Evolutionary conservation across 2,888 invertebrate genomes (phyloP).

Genomic region (Pseudoips prasinana): DNA sequence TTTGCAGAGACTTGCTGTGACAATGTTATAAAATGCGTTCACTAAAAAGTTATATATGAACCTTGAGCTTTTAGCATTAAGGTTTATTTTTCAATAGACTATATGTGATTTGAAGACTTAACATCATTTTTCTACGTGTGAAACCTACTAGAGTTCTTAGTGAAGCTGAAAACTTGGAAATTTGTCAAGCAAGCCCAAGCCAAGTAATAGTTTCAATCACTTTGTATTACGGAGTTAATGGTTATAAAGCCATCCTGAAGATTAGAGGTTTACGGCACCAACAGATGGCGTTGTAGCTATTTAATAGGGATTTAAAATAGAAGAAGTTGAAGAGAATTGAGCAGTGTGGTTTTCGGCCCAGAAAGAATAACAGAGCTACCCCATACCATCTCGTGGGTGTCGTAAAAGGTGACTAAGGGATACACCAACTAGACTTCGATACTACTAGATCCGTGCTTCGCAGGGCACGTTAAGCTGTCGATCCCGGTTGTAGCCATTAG

Average conservation of each 20-base stretch:
- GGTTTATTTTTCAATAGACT: conserved; percentile 9
- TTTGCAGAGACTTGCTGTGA: conserved; percentile 16
- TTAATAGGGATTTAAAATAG: no score
- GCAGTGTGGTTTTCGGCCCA: no score
- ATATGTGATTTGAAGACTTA: conserved; percentile 1
- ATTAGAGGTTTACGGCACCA: no score
- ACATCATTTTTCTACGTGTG: conserved; percentile 27
- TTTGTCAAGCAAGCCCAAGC: conserved; percentile 26
- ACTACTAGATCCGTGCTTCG: no score
- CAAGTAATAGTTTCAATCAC: conserved; percentile 35
- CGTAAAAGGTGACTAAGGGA: no score
- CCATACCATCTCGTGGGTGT: no score
- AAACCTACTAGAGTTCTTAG: conserved; percentile 24
- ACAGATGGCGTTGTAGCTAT: no score
- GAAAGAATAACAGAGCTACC: no score
- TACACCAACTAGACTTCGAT: no score
- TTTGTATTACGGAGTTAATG: conserved; percentile 23
- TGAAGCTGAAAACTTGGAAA: conserved; percentile 25
- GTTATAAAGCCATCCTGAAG: conserved; percentile 3
- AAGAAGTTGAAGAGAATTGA: no score
- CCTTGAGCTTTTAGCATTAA: background rate
- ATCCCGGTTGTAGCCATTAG: no score
- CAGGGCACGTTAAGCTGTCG: no score
- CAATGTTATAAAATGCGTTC: conserved; percentile 20
- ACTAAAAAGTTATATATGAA: background rate